A percentile compares a stretch with the other conserved stretches of the same genome.
These are phyloP conservation scores for Gasterosteus nipponicus DNA, from an alignment of 2,113 vertebrate species.

Conservation along the genomic window DNA sequence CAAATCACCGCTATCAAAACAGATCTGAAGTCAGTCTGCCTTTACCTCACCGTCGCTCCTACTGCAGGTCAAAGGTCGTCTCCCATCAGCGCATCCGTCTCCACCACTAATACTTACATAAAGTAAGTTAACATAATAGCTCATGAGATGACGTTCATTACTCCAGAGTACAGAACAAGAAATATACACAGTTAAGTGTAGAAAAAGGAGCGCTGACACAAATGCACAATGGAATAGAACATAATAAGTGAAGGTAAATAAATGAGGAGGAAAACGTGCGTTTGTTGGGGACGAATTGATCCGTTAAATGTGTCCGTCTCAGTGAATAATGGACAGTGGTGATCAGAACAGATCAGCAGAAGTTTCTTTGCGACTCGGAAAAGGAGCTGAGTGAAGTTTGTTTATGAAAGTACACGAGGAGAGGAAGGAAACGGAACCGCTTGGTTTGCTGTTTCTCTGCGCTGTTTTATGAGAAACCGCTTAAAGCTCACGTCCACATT, in stretches of 20 bases:
- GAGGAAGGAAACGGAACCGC: conserved; percentile 41
- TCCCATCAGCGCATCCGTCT: background rate
- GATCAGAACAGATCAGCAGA: background rate
- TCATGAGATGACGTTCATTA: too few species aligned
- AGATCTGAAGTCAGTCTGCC: conserved; percentile 31
- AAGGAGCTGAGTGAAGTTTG: conserved; percentile 22
- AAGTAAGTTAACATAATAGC: background rate
- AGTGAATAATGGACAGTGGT: background rate
- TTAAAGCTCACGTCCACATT: too few species aligned
- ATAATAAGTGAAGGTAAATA: too few species aligned
- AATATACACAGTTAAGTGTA: too few species aligned
- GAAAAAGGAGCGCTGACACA: too few species aligned
- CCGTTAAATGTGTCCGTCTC: background rate
- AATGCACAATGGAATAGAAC: too few species aligned
- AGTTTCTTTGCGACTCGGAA: background rate
- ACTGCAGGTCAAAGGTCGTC: conserved; percentile 30
- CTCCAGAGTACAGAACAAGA: too few species aligned
- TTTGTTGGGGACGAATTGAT: background rate
- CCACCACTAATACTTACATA: background rate
- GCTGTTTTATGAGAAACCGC: conserved; percentile 20
- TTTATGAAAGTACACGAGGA: conserved; percentile 15
- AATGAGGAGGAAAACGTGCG: background rate
- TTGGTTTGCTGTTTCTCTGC: conserved; percentile 14
- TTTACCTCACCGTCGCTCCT: background rate
- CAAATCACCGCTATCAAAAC: conserved; percentile 36